Evolutionary conservation across 2,113 vertebrate species (phyloP).

Genomic region (Corythaixoides concolor): DNA sequence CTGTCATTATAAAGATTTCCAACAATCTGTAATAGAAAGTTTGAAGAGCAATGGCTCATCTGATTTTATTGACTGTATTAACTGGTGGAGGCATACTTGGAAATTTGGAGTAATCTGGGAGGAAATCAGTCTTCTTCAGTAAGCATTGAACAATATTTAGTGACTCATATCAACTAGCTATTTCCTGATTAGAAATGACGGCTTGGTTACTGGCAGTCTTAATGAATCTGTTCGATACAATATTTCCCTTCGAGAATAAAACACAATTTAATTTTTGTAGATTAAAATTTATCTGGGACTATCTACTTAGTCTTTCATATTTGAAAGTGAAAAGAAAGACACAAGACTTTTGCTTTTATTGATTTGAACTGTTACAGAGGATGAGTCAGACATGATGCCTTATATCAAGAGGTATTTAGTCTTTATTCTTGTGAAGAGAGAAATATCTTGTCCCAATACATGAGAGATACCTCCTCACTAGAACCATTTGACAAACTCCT

Average conservation of each 20-base stretch:
- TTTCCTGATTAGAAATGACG: conserved; percentile 12
- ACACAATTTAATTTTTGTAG: neutral
- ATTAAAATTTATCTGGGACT: neutral
- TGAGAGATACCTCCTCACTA: neutral
- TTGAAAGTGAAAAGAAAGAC: neutral
- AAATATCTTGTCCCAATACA: neutral
- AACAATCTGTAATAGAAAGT: neutral
- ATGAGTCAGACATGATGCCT: neutral
- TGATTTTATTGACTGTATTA: neutral
- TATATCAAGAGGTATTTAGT: neutral
- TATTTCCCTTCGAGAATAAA: neutral
- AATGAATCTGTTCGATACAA: neutral
- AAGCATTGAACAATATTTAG: neutral
- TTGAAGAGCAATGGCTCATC: neutral
- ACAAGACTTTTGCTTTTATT: neutral
- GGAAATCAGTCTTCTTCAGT: neutral
- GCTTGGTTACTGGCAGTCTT: neutral
- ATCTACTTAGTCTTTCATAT: neutral
- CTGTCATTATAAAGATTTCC: neutral
- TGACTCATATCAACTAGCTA: neutral
- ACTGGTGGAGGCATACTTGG: neutral
- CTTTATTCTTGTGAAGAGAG: neutral
- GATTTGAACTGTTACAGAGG: neutral
- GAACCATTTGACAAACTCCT: neutral
- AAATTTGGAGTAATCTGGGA: neutral